These are phyloP conservation scores for Anas bernieri DNA, from an alignment of 2,797 vertebrate genomes.

Conservation along the genomic window DNA sequence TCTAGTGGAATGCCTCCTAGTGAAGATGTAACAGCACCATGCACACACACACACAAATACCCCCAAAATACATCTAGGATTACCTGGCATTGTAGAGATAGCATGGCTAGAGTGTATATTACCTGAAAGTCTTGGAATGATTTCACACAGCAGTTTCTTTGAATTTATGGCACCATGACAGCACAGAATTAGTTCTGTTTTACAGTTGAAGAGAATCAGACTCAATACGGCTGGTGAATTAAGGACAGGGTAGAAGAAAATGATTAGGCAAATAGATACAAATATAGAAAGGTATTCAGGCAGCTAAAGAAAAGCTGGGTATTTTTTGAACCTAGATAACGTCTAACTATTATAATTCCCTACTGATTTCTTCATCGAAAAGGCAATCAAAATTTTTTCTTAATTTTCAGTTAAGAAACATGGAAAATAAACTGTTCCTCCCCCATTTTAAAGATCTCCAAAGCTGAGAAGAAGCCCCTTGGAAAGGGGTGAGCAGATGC, in stretches of 20 bases:
- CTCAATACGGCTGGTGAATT: neutral
- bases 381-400: neutral
- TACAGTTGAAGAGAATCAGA: neutral
- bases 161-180: neutral
- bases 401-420: neutral
- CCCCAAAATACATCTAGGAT: neutral
- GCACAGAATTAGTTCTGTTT: neutral
- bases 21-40: too few relatives aligned
- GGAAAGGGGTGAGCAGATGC: neutral
- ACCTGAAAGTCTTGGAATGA: neutral
- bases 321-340: neutral
- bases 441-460: neutral
- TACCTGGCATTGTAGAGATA: neutral
- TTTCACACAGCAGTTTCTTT: neutral
- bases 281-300: neutral
- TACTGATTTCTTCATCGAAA: neutral
- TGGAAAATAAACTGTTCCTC: neutral
- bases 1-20: neutral
- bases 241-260: neutral
- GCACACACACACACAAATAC: accelerated
- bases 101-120: accelerated
- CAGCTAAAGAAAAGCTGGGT: neutral
- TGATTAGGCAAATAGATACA: accelerated
- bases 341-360: neutral
- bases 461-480: neutral